These are phyloP conservation scores for Xanthia togata DNA, from an alignment of 2,888 invertebrate species.

Conservation along the genomic window DNA sequence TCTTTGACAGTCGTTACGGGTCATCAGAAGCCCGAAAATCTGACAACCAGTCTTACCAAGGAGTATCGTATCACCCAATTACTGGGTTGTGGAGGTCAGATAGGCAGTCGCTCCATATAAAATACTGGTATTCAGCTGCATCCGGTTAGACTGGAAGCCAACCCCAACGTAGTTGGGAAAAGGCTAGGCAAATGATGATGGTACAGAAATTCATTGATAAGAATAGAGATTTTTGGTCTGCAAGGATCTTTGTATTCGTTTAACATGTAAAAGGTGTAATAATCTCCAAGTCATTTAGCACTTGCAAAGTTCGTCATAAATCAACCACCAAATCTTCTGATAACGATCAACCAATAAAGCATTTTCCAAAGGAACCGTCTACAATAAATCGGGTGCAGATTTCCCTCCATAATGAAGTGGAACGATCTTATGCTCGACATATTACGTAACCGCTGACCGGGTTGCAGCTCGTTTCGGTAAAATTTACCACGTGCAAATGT, in stretches of 20 bases:
- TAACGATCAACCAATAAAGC: slow-evolving; percentile 52
- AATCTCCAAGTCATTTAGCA: slow-evolving; percentile 18
- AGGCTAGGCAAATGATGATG: too few relatives aligned
- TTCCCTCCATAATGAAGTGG: slow-evolving; percentile 77
- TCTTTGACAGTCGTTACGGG: too few relatives aligned
- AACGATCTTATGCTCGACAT: slow-evolving; percentile 78
- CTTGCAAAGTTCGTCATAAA: slow-evolving; percentile 30
- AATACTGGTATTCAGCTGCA: too few relatives aligned
- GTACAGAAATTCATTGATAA: not conserved
- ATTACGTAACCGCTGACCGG: slow-evolving; percentile 78
- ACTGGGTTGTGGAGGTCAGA: too few relatives aligned
- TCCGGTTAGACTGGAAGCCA: too few relatives aligned
- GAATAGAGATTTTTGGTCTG: not conserved
- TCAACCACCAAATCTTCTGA: slow-evolving; percentile 19
- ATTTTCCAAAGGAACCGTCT: slow-evolving; percentile 56
- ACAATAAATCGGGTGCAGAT: slow-evolving; percentile 66
- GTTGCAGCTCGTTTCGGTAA: slow-evolving; percentile 79
- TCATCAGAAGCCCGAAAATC: too few relatives aligned
- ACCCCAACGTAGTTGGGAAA: too few relatives aligned
- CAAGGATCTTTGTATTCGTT: too few relatives aligned
- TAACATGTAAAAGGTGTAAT: not conserved
- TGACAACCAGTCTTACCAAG: too few relatives aligned
- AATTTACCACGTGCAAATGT: slow-evolving; percentile 83
- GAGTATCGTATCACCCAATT: too few relatives aligned
- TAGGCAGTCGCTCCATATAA: too few relatives aligned